These are phyloP conservation scores for Ips typographus DNA, from an alignment of 1,140 invertebrate species.

Conservation along the genomic window DNA sequence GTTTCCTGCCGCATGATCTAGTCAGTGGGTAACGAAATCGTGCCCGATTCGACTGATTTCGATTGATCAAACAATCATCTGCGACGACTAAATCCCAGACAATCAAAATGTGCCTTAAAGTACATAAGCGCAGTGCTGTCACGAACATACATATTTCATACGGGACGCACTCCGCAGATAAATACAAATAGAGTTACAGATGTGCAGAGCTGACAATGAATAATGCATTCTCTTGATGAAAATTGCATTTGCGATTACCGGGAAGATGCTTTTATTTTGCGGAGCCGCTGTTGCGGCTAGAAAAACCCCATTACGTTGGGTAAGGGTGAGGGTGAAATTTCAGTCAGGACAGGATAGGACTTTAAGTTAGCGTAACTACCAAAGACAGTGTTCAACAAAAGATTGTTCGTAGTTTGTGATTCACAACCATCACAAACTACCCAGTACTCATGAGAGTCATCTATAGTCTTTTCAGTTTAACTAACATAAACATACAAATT, in stretches of 20 bases:
- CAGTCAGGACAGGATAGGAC: neutral
- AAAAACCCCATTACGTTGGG: constrained; percentile 23
- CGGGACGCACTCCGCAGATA: neutral
- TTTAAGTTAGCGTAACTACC: no score
- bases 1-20: neutral
- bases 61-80: neutral
- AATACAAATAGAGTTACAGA: constrained; percentile 19
- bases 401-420: no score
- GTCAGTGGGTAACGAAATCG: neutral
- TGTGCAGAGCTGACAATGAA: constrained; percentile 29
- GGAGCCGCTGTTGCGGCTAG: constrained; percentile 10
- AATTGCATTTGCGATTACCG: constrained; percentile 27
- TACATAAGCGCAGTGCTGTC: neutral
- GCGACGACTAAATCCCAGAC: neutral
- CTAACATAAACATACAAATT: no score
- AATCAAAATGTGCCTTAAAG: neutral
- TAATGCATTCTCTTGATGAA: constrained; percentile 30
- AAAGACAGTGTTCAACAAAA: no score
- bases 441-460: no score
- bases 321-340: constrained; percentile 20
- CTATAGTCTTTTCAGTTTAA: no score
- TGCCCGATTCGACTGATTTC: neutral
- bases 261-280: constrained; percentile 24
- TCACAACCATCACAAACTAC: no score
- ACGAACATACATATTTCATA: neutral